Evolutionary conservation across 2,888 invertebrate genomes (phyloP), one percentile per base, ranked within the genome.

Genomic region (Drosophila hamatofila): DNA sequence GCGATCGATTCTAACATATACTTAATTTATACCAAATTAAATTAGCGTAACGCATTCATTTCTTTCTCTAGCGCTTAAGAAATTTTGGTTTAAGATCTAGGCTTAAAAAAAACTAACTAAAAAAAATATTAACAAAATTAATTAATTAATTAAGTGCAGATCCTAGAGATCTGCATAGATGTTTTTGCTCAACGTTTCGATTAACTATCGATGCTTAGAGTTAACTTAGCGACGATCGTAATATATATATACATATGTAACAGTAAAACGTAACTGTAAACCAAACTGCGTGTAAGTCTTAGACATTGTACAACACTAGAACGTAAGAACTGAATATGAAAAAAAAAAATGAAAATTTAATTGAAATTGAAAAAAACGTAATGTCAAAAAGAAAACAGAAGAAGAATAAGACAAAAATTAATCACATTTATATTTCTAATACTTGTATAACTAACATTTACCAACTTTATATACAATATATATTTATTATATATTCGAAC

Each of bases 111-210:
- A 33, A 21, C 27, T 46, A 54, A 48, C 16, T 12, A 48, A 27
- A 27, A 16, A 27, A 25, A 5, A 30, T 14, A 48, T 1, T 9
- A 25, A 21, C 23, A 27, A 9, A 44, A 71, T 6, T 18, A 25
- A 27, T 30, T 21, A 30, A 49, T 30, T 51, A 63, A 16, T 58
- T 75, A 79, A 82, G 85, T 73, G 85, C 88, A 73, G 77, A 27
- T 73, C 72, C 73, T 85, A 83, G 81, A 56, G 77, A 68, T 56
- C 86, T 83, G 83, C 83, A 69, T 83, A 83, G 83, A 68, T 71
- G 62, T 70, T 66, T 64, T 72, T 66, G 52, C 59, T 66, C 60
- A 71, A 46, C 33, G 35, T 60, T 61, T 70, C 77, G 76, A 61
- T 66, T 25, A 56, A 60, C 41, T 65, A 80, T 74, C 83, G 79